Conservation (phyloP, 2,797 vertebrate genomes). For the Molothrus ater region DNA sequence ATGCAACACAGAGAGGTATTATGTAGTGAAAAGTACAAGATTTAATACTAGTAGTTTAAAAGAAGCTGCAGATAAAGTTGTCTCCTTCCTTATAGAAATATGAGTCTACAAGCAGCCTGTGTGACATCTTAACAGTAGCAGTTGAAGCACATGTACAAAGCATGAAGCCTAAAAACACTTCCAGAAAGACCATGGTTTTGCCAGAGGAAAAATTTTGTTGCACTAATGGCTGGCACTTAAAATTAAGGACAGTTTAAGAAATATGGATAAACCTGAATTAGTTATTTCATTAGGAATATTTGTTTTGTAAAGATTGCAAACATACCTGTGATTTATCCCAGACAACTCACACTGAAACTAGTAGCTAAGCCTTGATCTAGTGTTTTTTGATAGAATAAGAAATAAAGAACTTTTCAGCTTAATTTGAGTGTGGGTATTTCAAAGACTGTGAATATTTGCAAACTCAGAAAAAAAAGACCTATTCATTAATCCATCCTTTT, state of each 20-base stretch:
- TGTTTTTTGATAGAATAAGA: not conserved
- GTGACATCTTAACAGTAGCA: conserved; percentile 2
- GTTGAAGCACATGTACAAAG: not conserved
- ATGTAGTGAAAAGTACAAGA: not conserved
- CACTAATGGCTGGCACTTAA: conserved; percentile 21
- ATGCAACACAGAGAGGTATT: not conserved
- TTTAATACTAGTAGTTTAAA: not conserved
- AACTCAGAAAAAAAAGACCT: conserved; percentile 72
- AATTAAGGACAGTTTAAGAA: conserved; percentile 21
- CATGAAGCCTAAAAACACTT: not conserved
- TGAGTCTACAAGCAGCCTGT: not conserved
- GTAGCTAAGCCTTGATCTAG: conserved; percentile 32
- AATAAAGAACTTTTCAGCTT: conserved; percentile 42
- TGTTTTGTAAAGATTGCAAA: conserved; percentile 25
- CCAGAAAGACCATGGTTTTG: not conserved
- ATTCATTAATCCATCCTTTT: conserved; percentile 78
- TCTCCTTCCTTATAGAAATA: conserved; percentile 37
- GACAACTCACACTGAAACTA: conserved; percentile 43
- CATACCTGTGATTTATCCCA: conserved; percentile 32
- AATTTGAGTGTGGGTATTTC: conserved; percentile 68
- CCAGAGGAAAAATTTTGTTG: not conserved
- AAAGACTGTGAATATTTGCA: conserved; percentile 67
- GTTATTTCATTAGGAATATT: not conserved
- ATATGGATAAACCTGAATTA: not conserved
- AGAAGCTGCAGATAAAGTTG: conserved; percentile 23